These are phyloP conservation scores for Petrolisthes manimaculis DNA, from an alignment of 2,888 invertebrate genomes.

Conservation along the genomic window DNA sequence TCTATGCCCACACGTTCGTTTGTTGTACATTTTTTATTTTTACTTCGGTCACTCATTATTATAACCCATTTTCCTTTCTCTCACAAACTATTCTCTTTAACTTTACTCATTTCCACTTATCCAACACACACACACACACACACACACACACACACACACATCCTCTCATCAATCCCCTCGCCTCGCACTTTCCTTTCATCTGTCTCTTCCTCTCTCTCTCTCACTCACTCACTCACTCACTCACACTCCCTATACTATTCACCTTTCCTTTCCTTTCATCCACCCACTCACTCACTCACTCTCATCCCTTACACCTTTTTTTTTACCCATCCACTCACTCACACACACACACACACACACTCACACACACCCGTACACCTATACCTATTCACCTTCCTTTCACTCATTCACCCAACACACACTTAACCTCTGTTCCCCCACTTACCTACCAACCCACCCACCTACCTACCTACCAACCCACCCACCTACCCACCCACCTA, in stretches of 20 bases:
- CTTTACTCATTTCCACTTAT: background rate
- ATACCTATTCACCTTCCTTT: background rate
- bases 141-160: conserved; percentile 10
- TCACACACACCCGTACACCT: background rate
- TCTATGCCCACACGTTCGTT: background rate
- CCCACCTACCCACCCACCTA: too few relatives aligned
- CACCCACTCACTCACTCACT: background rate
- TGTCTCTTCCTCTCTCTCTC: background rate
- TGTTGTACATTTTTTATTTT: background rate
- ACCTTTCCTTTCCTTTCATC: background rate
- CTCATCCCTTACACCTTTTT: too few relatives aligned
- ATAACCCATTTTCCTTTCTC: background rate
- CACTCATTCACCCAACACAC: background rate
- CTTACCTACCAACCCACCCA: too few relatives aligned
- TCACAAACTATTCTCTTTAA: background rate
- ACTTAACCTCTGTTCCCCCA: background rate
- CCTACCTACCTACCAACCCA: too few relatives aligned
- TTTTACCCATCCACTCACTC: too few relatives aligned
- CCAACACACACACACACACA: background rate
- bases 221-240: background rate
- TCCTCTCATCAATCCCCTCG: background rate
- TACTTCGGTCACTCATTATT: background rate
- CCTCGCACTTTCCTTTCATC: background rate
- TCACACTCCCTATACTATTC: background rate
- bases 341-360: conserved; percentile 18